phyloP scores from a whole-genome alignment of 2,113 vertebrate genomes.

The Nothocercus nigrocapillus region DNA sequence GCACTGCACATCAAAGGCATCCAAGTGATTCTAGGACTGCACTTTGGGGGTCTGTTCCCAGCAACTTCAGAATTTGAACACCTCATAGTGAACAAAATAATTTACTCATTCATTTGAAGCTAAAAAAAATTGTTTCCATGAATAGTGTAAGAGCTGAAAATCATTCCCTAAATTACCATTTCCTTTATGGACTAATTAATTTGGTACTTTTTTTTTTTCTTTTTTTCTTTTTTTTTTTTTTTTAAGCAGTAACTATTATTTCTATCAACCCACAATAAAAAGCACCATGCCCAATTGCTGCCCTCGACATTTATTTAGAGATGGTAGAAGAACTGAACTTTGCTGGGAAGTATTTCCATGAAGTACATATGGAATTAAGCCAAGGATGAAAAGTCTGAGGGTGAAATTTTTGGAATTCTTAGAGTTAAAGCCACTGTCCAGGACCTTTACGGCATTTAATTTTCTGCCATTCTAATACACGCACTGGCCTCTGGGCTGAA shows the following conservation, averaged over 20 bases:
- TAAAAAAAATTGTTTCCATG: neutral
- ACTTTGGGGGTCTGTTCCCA: neutral
- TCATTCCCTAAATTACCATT: neutral
- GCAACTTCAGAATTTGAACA: neutral
- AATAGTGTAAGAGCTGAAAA: neutral
- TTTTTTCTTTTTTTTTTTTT: too few relatives aligned
- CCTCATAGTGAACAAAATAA: neutral
- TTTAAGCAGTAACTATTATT: neutral
- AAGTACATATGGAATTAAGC: slow-evolving; percentile 50
- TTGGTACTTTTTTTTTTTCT: fast-evolving
- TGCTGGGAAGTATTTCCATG: neutral
- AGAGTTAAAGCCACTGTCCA: slow-evolving; percentile 48
- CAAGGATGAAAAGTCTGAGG: slow-evolving; percentile 35
- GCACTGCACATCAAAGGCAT: neutral
- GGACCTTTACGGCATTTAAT: slow-evolving; percentile 43
- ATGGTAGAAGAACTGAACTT: slow-evolving; percentile 15
- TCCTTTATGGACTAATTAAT: neutral
- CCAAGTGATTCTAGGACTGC: neutral
- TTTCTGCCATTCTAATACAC: slow-evolving; percentile 41
- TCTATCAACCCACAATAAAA: neutral
- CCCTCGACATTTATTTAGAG: slow-evolving; percentile 45
- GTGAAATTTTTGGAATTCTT: slow-evolving; percentile 24
- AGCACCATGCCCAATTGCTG: neutral
- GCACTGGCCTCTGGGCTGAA: slow-evolving; percentile 8
- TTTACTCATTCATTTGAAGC: neutral